Evolutionary conservation across 2,113 vertebrate species (phyloP), one percentile per base, ranked within the genome.

Genomic region (Coptodon bakossiorum): DNA sequence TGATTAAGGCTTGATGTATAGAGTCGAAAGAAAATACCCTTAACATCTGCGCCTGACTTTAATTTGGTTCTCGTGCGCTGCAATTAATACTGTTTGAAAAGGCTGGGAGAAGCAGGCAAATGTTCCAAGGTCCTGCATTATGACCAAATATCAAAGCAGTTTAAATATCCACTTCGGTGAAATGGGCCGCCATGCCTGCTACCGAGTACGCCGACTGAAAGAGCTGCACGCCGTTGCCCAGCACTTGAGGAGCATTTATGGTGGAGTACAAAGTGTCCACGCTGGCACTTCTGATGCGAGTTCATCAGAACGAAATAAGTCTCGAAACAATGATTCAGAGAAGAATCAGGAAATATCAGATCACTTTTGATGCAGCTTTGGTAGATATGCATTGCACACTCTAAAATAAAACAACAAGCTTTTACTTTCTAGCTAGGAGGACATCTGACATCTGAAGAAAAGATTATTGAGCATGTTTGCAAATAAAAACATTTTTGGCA

Each of bases 151-250:
- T 29, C 22, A 19, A 57, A 81, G 16, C 17, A 52, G 27, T 52
- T 52, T 34, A 78, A 52, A 78, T 78, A 52, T 34, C 43, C 24
- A 11, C 16, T 19, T 17, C 1, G 43, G 24, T 29, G 71, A 3
- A 48, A 5, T 5, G 43, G 71, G 71, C 1, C 3, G 24, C 24
- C 68, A 29, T 48, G 68, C 24, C 43, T 29, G 16, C 43, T 7
- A 48, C 16, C 0, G 16, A 48, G 43, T 11, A 27, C 4, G 5
- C 68, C 40, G 24, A 76, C 24, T 48, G 0, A 48, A 29, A 31
- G 27, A 31, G 71, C 16, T 78, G 43, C 71, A 29, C 4, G 3
- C 24, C 29, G 43, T 29, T 29, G 68, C 6, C 40, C 24, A 17
- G 40, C 40, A 73, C 68, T 48, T 73, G 40, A 45, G 68, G 1